phyloP scores from a whole-genome alignment of 2,888 invertebrate species.

The Lissocephala sabroskyi region DNA sequence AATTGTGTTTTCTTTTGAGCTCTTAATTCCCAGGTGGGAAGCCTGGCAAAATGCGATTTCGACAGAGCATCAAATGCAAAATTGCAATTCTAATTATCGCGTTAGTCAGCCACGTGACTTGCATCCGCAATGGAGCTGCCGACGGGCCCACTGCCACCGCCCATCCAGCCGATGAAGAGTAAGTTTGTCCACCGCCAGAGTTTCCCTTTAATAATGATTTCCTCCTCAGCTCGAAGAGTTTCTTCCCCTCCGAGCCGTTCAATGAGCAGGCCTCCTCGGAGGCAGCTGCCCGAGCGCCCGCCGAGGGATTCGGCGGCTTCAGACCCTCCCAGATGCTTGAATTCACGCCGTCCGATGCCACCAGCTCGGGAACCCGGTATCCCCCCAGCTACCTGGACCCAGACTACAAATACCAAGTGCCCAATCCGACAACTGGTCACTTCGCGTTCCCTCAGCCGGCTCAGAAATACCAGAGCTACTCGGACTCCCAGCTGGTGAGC shows the following conservation, averaged over 20 bases:
- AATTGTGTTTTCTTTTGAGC: constrained; percentile 7
- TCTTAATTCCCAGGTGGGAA: background rate
- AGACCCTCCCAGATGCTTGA: constrained; percentile 60
- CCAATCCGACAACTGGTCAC: constrained; percentile 38
- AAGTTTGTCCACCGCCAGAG: constrained; percentile 34
- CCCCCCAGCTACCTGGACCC: constrained; percentile 47
- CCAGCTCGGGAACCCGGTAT: constrained; percentile 32
- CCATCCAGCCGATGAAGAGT: constrained; percentile 51
- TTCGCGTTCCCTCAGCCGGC: constrained; percentile 42
- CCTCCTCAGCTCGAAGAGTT: constrained; percentile 44
- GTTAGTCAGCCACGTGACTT: constrained; percentile 66
- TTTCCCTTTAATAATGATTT: constrained; percentile 28
- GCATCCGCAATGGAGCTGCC: constrained; percentile 68
- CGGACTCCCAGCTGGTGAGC: constrained; percentile 4
- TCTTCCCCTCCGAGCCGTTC: constrained; percentile 41
- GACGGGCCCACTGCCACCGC: background rate
- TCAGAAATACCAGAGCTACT: constrained; percentile 16
- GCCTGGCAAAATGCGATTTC: constrained; percentile 37
- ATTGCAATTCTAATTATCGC: constrained; percentile 72
- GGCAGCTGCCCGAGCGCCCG: constrained; percentile 18
- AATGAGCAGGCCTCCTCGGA: constrained; percentile 3
- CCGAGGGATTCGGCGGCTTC: constrained; percentile 39
- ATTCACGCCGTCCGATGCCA: constrained; percentile 62
- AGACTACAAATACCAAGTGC: constrained; percentile 38
- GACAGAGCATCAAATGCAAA: constrained; percentile 64